Conservation (phyloP, 2,888 invertebrate species). For the Coelinius sp. region DNA sequence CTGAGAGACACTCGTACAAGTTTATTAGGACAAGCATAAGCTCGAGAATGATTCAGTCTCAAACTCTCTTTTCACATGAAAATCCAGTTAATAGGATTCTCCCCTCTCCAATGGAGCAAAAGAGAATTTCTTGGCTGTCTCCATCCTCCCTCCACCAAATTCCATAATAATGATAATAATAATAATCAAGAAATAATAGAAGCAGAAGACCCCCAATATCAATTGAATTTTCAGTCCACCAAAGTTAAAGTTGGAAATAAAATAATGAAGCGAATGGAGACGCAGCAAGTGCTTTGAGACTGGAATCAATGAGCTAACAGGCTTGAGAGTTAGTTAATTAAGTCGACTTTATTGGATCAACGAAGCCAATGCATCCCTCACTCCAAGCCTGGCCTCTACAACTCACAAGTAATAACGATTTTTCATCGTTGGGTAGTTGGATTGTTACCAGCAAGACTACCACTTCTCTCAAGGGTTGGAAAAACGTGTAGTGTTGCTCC, state of each 20-base stretch:
- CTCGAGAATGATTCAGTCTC: not conserved
- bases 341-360: slow-evolving; percentile 70
- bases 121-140: not conserved
- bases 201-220: not conserved
- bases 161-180: too few species aligned
- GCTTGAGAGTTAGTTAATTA: slow-evolving; percentile 70
- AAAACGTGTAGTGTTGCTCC: slow-evolving; percentile 20
- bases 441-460: slow-evolving; percentile 5
- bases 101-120: too few species aligned
- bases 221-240: not conserved
- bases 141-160: not conserved
- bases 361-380: slow-evolving; percentile 60
- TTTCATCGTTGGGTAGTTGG: slow-evolving; percentile 15
- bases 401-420: slow-evolving; percentile 7
- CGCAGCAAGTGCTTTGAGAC: slow-evolving; percentile 17
- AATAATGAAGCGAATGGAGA: not conserved
- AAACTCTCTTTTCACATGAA: not conserved
- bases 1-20: not conserved
- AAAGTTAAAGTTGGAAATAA: not conserved
- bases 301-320: slow-evolving; percentile 70
- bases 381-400: slow-evolving; percentile 13
- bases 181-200: not conserved
- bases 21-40: not conserved
- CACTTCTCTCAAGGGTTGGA: slow-evolving; percentile 1
- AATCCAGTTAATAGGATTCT: not conserved